Conservation (phyloP, 2,888 invertebrate species). For the Aethes cnicana region DNA sequence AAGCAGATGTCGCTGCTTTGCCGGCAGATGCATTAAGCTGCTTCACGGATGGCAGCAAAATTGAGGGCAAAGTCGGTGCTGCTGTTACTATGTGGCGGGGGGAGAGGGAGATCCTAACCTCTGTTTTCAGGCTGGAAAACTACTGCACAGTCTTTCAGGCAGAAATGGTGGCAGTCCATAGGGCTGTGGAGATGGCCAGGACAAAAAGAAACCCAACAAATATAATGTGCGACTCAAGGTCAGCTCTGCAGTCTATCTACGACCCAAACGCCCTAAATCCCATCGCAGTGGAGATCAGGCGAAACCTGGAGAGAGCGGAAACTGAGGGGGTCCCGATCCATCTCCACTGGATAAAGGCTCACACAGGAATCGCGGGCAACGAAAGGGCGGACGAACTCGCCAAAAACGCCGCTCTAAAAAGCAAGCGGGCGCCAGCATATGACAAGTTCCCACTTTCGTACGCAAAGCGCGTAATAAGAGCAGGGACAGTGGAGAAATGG, state of each 20-base stretch:
- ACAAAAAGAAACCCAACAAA: too few species aligned
- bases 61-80: background rate
- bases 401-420: background rate
- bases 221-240: background rate
- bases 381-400: background rate
- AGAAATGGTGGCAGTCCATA: too few species aligned
- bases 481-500: background rate
- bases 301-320: background rate
- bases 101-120: background rate
- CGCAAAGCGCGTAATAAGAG: background rate
- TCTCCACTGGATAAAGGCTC: background rate
- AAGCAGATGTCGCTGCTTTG: background rate
- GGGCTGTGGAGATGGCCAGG: too few species aligned
- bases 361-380: background rate
- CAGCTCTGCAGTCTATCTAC: background rate
- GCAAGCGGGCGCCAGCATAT: background rate
- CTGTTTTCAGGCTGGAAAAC: background rate
- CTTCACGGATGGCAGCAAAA: background rate
- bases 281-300: background rate
- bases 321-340: background rate
- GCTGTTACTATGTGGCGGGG: background rate
- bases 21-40: background rate
- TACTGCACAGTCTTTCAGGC: background rate
- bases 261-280: background rate
- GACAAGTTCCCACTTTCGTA: background rate